A percentile compares a stretch with the other conserved stretches of the same genome.
Conservation (phyloP, 2,888 invertebrate genomes). For the Agrypnus murinus region DNA sequence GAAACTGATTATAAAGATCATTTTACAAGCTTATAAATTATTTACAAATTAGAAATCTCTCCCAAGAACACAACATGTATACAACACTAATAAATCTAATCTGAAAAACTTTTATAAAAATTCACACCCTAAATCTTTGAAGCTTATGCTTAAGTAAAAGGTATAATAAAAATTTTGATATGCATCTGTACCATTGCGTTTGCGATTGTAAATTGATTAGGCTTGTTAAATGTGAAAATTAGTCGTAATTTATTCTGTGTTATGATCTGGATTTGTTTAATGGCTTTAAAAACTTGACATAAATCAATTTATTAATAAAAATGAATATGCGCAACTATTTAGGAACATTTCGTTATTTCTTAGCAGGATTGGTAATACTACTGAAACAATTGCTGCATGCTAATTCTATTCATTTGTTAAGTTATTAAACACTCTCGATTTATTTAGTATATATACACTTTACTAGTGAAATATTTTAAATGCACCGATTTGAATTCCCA, state of each 20-base stretch:
- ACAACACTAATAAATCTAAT: constrained; percentile 13
- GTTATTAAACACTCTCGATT: not conserved
- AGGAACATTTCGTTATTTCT: not conserved
- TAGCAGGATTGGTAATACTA: not conserved
- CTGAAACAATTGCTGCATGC: not conserved
- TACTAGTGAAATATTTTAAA: not conserved
- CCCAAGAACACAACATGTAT: too few species aligned
- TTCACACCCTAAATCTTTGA: constrained; percentile 8
- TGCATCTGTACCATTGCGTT: constrained; percentile 8
- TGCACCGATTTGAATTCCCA: constrained; percentile 10
- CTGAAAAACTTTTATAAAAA: constrained; percentile 21
- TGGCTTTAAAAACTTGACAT: constrained; percentile 9
- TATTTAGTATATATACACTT: not conserved
- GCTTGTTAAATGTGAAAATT: constrained; percentile 23
- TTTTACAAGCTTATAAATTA: constrained; percentile 7
- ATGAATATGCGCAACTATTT: not conserved
- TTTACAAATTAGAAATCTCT: not conserved
- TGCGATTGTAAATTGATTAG: constrained; percentile 24
- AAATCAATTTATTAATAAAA: not conserved
- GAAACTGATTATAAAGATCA: not conserved
- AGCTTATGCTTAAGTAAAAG: not conserved
- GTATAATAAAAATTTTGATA: constrained; percentile 5
- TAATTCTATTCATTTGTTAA: not conserved
- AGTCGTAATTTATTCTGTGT: constrained; percentile 1
- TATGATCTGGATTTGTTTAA: constrained; percentile 16